A percentile compares a stretch with the other conserved stretches of the same genome.
phyloP scores from a whole-genome alignment of 2,888 invertebrate species.

The Mythimna impura region DNA sequence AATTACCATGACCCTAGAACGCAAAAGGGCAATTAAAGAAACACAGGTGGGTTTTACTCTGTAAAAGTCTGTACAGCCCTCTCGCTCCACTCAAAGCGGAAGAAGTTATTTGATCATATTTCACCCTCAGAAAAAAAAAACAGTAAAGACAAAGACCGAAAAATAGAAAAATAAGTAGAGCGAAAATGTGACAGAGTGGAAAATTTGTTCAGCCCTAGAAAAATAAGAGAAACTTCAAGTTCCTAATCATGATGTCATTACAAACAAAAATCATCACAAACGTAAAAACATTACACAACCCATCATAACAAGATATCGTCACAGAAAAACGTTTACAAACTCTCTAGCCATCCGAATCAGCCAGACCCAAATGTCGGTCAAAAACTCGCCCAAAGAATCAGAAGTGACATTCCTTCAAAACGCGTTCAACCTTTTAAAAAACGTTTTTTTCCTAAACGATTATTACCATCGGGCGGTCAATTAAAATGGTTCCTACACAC shows the following conservation, averaged over 20 bases:
- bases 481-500: conserved; percentile 89
- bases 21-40: too few species aligned
- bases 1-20: too few species aligned
- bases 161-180: too few species aligned
- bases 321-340: conserved; percentile 29
- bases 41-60: too few species aligned
- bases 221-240: not conserved
- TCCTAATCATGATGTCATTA: not conserved
- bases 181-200: too few species aligned
- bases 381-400: conserved; percentile 75
- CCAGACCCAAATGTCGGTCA: conserved; percentile 64
- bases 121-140: too few species aligned
- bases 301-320: conserved; percentile 23
- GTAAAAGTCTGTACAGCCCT: too few species aligned
- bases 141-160: too few species aligned
- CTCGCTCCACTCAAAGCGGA: too few species aligned
- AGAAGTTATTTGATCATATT: too few species aligned
- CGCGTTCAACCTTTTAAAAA: conserved; percentile 73
- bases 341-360: conserved; percentile 61
- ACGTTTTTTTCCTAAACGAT: conserved; percentile 76
- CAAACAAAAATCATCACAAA: not conserved
- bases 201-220: not conserved
- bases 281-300: conserved; percentile 13
- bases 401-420: conserved; percentile 85
- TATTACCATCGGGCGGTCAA: conserved; percentile 82